phyloP scores from a whole-genome alignment of 2,888 invertebrate species.

The Sarcophaga subvicina region DNA sequence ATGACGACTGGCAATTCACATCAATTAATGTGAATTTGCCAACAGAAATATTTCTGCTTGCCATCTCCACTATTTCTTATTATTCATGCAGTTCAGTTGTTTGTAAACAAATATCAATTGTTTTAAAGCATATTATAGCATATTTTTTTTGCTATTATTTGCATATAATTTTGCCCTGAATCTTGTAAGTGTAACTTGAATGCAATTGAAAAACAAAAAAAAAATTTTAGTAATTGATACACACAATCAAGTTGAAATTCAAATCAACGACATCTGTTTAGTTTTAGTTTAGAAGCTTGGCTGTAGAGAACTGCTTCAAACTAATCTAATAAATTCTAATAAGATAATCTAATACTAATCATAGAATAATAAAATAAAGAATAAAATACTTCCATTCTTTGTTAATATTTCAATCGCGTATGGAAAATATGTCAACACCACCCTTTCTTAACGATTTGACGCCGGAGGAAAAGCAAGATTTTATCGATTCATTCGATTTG shows the following conservation, averaged over 20 bases:
- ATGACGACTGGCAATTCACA: constrained; percentile 3
- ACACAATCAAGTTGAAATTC: constrained; percentile 25
- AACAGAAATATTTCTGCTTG: not conserved
- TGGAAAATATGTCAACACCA: constrained; percentile 18
- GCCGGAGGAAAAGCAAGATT: constrained; percentile 75
- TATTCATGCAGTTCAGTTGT: not conserved
- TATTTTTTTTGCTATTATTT: too few species aligned
- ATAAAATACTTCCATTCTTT: not conserved
- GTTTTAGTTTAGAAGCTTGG: constrained; percentile 71
- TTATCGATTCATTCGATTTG: constrained; percentile 83
- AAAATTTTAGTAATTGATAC: constrained; percentile 33
- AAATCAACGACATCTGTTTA: constrained; percentile 64
- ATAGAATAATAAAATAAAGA: constrained; percentile 1
- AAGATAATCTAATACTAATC: constrained; percentile 20
- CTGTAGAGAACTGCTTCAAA: constrained; percentile 46
- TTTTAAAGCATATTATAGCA: constrained; percentile 6
- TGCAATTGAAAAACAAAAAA: not conserved
- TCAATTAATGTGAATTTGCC: constrained; percentile 46
- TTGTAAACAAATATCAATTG: constrained; percentile 45
- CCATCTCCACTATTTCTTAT: not conserved
- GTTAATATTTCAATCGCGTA: not conserved
- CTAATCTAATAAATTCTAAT: not conserved
- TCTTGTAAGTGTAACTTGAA: not conserved
- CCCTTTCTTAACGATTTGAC: constrained; percentile 63
- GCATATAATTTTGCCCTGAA: too few species aligned